Percentiles rank a stretch among this genome's conserved stretches.
Conservation (phyloP, 2,797 vertebrate species). For the Catostomus latipinnis region DNA sequence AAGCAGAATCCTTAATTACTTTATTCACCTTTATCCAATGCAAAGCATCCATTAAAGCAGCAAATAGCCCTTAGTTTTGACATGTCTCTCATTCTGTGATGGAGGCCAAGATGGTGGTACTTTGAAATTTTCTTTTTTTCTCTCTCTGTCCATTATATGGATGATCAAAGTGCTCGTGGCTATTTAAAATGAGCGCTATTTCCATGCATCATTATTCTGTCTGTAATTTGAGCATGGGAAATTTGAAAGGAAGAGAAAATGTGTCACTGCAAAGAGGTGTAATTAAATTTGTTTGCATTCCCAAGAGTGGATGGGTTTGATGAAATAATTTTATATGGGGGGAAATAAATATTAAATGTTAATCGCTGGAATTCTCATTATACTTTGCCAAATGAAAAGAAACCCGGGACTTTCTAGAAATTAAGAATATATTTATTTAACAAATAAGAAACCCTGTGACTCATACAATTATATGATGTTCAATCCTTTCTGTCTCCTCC, state of each 20-base stretch:
- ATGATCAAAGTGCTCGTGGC: conserved; percentile 40
- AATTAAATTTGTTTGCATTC: conserved; percentile 62
- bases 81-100: conserved; percentile 7
- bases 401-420: conserved; percentile 50
- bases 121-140: conserved; percentile 9
- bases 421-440: conserved; percentile 52
- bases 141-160: conserved; percentile 23
- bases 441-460: conserved; percentile 51
- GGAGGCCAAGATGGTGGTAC: conserved; percentile 39
- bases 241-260: conserved; percentile 50
- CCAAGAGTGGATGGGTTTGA: conserved; percentile 52
- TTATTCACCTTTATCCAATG: conserved; percentile 10
- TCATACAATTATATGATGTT: conserved; percentile 41
- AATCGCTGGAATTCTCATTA: conserved; percentile 57
- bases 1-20: conserved; percentile 24
- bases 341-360: conserved; percentile 60
- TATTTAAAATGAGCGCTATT: conserved; percentile 26
- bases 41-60: conserved; percentile 33
- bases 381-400: conserved; percentile 51
- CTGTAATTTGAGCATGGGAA: conserved; percentile 18
- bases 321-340: conserved; percentile 56
- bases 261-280: conserved; percentile 50
- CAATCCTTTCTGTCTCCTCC: conserved; percentile 39
- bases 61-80: conserved; percentile 25
- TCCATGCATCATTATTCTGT: conserved; percentile 37